phyloP scores from a whole-genome alignment of 2,113 vertebrate species.

The Carlito syrichta region DNA sequence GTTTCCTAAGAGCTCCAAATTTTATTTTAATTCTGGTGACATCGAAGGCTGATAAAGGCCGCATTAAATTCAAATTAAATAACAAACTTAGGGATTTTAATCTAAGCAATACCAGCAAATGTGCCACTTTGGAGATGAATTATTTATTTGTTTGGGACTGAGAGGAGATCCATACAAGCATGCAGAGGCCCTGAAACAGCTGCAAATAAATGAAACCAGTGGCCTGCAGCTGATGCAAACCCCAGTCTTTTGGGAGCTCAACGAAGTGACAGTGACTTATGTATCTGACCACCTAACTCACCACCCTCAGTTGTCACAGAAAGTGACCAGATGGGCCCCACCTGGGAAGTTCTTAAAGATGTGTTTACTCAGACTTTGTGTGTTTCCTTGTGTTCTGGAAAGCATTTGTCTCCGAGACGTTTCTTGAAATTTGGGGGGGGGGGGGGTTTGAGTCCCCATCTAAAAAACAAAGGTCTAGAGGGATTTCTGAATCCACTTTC shows the following conservation, averaged over 20 bases:
- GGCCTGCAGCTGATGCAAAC: neutral
- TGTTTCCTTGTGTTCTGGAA: neutral
- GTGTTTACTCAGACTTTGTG: neutral
- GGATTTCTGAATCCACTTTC: neutral
- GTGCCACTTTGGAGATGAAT: conserved; percentile 50
- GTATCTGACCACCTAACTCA: fast-evolving
- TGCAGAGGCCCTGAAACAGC: neutral
- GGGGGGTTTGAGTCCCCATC: too few species aligned
- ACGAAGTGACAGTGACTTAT: neutral
- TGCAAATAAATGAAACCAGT: conserved; percentile 22
- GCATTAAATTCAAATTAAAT: conserved; percentile 75
- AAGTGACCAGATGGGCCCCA: neutral
- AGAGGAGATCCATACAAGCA: neutral
- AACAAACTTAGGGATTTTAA: conserved; percentile 73
- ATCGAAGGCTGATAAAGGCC: neutral
- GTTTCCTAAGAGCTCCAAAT: neutral
- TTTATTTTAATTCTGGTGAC: neutral
- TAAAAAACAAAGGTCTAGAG: neutral
- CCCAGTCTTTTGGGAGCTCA: neutral
- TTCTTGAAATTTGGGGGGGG: too few species aligned
- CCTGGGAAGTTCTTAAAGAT: neutral
- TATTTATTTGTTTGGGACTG: conserved; percentile 59
- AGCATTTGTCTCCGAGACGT: neutral
- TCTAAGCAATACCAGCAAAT: conserved; percentile 55
- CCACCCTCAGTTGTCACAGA: neutral